Percentiles rank a stretch among this genome's conserved stretches.
phyloP scores from a whole-genome alignment of 1,140 invertebrate genomes.

The Diabrotica virgifera region DNA sequence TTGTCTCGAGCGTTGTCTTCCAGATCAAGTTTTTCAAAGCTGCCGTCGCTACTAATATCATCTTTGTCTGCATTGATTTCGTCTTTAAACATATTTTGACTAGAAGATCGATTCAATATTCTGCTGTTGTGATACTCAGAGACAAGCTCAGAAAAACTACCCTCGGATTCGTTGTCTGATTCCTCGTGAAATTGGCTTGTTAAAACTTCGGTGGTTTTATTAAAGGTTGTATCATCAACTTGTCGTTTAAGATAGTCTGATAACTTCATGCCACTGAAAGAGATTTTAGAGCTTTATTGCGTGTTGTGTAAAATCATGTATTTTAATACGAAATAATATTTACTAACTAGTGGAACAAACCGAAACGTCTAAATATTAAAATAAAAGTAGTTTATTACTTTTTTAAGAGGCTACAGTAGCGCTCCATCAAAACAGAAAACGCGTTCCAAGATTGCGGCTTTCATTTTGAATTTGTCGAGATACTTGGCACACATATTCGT shows the following conservation, averaged over 20 bases:
- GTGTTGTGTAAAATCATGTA: neutral
- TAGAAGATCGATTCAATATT: neutral
- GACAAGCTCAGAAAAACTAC: slow-evolving; percentile 39
- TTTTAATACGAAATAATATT: neutral
- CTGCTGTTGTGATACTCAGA: slow-evolving; percentile 31
- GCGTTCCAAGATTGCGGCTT: no score
- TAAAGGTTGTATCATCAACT: slow-evolving; percentile 5
- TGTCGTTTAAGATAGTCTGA: slow-evolving; percentile 45
- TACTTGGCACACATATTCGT: no score
- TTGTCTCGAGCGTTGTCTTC: slow-evolving; percentile 1
- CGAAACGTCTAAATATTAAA: no score
- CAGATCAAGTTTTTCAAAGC: slow-evolving; percentile 28
- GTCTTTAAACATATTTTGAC: slow-evolving; percentile 13
- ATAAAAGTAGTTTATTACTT: no score
- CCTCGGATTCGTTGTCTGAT: slow-evolving; percentile 38
- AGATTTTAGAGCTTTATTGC: neutral
- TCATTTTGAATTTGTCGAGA: no score
- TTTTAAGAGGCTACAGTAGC: no score
- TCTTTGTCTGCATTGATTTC: slow-evolving; percentile 41
- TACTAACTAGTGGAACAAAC: no score
- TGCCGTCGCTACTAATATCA: slow-evolving; percentile 14
- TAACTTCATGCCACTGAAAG: slow-evolving; percentile 45
- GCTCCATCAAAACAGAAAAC: no score
- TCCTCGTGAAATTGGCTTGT: slow-evolving; percentile 25
- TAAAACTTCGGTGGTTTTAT: slow-evolving; percentile 23